These are phyloP conservation scores for Iphiclides podalirius DNA, from an alignment of 2,888 invertebrate species.

Conservation along the genomic window DNA sequence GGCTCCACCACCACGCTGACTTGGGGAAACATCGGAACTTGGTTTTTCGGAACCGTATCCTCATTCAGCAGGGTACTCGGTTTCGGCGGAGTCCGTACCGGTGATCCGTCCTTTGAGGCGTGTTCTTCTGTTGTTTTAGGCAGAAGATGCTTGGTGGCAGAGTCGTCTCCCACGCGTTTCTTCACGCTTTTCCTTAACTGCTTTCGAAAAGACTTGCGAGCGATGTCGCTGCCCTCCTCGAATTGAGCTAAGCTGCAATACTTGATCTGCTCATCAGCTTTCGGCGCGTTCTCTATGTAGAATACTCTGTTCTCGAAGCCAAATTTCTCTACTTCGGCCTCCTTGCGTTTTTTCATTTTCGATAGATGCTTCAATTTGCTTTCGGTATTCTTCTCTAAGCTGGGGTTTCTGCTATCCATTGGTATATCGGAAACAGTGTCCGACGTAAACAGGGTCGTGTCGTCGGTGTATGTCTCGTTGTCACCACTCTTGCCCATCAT, in stretches of 20 bases:
- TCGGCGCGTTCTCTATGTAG: constrained; percentile 74
- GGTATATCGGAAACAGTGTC: constrained; percentile 76
- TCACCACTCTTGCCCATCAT: constrained; percentile 82
- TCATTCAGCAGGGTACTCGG: constrained; percentile 20
- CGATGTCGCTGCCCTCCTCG: constrained; percentile 91
- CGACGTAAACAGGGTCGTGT: constrained; percentile 83
- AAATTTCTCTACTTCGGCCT: constrained; percentile 77
- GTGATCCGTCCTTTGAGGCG: constrained; percentile 39
- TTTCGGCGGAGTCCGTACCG: constrained; percentile 29
- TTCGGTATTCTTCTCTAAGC: constrained; percentile 80
- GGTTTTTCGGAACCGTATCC: constrained; percentile 25
- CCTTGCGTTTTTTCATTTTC: constrained; percentile 65
- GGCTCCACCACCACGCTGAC: constrained; percentile 88
- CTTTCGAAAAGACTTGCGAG: constrained; percentile 86
- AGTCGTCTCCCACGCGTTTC: constrained; percentile 57
- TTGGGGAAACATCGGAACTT: constrained; percentile 74
- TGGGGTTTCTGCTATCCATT: constrained; percentile 75
- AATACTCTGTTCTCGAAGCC: constrained; percentile 88
- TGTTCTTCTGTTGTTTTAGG: constrained; percentile 57
- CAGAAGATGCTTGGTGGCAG: constrained; percentile 52
- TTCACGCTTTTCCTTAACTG: constrained; percentile 66
- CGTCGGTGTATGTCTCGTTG: constrained; percentile 86
- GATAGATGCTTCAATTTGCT: constrained; percentile 79
- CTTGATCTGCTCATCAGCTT: constrained; percentile 81
- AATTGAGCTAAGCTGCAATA: constrained; percentile 91